Evolutionary conservation across 1,140 invertebrate genomes (phyloP), one percentile per base, ranked within the genome.

Genomic region (Drosophila lini): DNA sequence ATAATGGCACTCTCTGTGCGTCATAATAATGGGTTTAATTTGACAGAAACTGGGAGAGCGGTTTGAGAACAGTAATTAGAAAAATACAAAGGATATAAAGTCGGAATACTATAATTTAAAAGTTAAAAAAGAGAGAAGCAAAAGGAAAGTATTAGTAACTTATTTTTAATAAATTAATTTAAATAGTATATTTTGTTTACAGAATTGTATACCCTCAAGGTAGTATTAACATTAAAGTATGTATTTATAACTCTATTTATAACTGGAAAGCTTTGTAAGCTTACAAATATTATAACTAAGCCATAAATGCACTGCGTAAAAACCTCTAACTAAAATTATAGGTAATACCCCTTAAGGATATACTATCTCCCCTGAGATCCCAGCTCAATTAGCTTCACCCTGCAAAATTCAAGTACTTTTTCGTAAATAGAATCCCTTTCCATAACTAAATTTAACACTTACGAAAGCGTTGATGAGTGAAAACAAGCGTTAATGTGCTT

Each of bases 401-500:
- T 25, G 0, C 22, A 58, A 38, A 44, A 60, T 53, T 61, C 53
- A 58, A 55, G 62, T 57, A 70, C 63, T 71, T 42, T 44, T 64
- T n/a, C n/a, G n/a, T n/a, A n/a, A n/a, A n/a, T n/a, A n/a, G 38
- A 70, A 10, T 28, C 28, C 13, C 41, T 16, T 34, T 53, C 56
- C 9, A 15, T n/a, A 10, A 44, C 25, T 40, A 8, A 40, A 44
- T 44, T 11, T 15, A 70, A 71, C 73, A 89, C 80, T 86, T 88
- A 70, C 48, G 67, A 62, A 86, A 62, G 82, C 83, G 84, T 88
- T 83, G 77, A 84, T 81, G 84, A 81, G 78, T 89, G 70, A 89
- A 80, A 83, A 80, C 55, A 89, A 63, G 69, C 80, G 64, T 63
- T 88, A 89, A 89, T 89, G 78, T 55, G 78, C 84, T 89, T 83